Evolutionary conservation across 2,113 vertebrate genomes (phyloP).

Genomic region (Mormyrus lacerda): DNA sequence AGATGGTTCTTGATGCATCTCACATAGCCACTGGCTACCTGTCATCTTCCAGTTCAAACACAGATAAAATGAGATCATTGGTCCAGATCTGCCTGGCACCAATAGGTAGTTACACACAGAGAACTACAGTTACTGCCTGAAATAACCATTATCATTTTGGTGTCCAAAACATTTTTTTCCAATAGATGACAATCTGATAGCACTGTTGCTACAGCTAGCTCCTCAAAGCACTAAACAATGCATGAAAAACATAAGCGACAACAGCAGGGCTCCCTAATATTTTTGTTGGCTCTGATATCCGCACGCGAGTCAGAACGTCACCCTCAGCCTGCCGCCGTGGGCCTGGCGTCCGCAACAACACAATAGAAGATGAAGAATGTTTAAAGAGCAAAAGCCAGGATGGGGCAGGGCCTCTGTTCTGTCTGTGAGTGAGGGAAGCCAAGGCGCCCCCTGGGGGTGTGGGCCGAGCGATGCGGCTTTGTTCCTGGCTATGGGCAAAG

Average conservation of each 20-base stretch:
- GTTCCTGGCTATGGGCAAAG: not conserved
- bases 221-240: not conserved
- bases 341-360: not conserved
- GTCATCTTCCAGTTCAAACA: not conserved
- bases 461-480: not conserved
- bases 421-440: not conserved
- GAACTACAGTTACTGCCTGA: not conserved
- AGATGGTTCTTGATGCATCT: not conserved
- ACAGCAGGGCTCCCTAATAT: not conserved
- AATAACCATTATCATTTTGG: not conserved
- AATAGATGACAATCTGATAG: not conserved
- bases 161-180: not conserved
- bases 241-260: not conserved
- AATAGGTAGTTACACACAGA: not conserved
- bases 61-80: not conserved
- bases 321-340: not conserved
- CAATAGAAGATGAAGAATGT: not conserved
- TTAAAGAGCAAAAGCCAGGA: not conserved
- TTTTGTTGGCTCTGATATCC: not conserved
- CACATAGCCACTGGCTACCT: not conserved
- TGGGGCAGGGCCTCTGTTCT: not conserved
- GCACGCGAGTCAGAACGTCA: not conserved
- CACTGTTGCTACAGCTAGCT: not conserved
- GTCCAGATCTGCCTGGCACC: not conserved
- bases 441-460: not conserved